Percentiles rank a stretch among this genome's conserved stretches.
These are phyloP conservation scores for Escarpia spicata DNA, from an alignment of 2,888 invertebrate species.

Conservation along the genomic window DNA sequence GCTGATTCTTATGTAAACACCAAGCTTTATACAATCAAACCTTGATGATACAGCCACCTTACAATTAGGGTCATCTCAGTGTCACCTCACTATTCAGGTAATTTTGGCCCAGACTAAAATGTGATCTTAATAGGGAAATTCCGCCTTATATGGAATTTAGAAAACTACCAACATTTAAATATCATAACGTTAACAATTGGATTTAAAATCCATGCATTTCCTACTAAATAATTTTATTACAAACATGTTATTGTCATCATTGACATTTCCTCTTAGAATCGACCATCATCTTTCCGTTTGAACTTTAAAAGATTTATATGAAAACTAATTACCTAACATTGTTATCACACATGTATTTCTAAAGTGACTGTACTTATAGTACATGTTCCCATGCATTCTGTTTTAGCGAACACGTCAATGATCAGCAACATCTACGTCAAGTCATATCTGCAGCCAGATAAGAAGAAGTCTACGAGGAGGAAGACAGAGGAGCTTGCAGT, in stretches of 20 bases:
- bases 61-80: too few species aligned
- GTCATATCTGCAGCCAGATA: slow-evolving; percentile 56
- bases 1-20: not conserved
- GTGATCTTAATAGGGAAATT: too few species aligned
- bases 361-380: not conserved
- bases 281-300: too few species aligned
- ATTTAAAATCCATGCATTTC: not conserved
- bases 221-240: not conserved
- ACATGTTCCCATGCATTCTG: not conserved
- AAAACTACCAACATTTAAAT: not conserved
- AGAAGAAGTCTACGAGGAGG: slow-evolving; percentile 52
- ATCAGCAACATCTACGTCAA: slow-evolving; percentile 58
- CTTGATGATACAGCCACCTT: not conserved
- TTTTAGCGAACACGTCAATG: slow-evolving; percentile 57
- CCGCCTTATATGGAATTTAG: too few species aligned
- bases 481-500: slow-evolving; percentile 58
- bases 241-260: not conserved
- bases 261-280: too few species aligned
- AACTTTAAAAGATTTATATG: too few species aligned
- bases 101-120: too few species aligned
- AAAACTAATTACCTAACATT: too few species aligned
- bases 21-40: not conserved
- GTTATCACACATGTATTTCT: not conserved
- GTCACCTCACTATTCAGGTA: too few species aligned
- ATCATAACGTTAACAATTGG: not conserved